Conservation (phyloP, 2,888 invertebrate species). For the Calephelis perditalis region DNA sequence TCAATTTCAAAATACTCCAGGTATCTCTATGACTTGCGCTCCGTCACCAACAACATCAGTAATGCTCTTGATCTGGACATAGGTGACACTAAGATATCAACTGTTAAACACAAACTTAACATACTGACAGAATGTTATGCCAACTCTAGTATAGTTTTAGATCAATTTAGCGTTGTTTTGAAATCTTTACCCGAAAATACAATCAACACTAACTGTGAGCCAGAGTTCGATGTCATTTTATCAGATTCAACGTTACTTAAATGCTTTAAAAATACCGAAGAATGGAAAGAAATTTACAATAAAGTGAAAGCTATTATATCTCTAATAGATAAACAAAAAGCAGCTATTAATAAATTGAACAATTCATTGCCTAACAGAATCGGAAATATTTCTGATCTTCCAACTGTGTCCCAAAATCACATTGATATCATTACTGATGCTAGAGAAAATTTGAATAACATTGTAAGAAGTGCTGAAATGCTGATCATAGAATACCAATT, state of each 20-base stretch:
- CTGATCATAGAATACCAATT: slow-evolving; percentile 52
- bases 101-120: slow-evolving; percentile 51
- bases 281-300: slow-evolving; percentile 54
- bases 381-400: slow-evolving; percentile 35
- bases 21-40: slow-evolving; percentile 76
- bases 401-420: slow-evolving; percentile 51
- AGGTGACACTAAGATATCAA: slow-evolving; percentile 44
- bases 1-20: slow-evolving; percentile 78
- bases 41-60: slow-evolving; percentile 59
- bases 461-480: slow-evolving; percentile 41
- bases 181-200: slow-evolving; percentile 66
- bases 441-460: slow-evolving; percentile 41
- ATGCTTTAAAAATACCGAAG: slow-evolving; percentile 58
- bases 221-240: slow-evolving; percentile 55
- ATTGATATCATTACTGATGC: slow-evolving; percentile 53
- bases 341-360: slow-evolving; percentile 48
- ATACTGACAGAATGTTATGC: slow-evolving; percentile 69
- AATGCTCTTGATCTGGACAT: slow-evolving; percentile 50
- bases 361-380: slow-evolving; percentile 48
- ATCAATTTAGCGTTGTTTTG: slow-evolving; percentile 83
- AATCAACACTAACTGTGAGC: slow-evolving; percentile 40
- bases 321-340: slow-evolving; percentile 56
- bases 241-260: slow-evolving; percentile 54
- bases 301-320: slow-evolving; percentile 49
- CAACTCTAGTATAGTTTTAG: slow-evolving; percentile 74